Base-by-base conservation (phyloP, 2,797 vertebrate genomes). In the Scolopax rusticola region DNA sequence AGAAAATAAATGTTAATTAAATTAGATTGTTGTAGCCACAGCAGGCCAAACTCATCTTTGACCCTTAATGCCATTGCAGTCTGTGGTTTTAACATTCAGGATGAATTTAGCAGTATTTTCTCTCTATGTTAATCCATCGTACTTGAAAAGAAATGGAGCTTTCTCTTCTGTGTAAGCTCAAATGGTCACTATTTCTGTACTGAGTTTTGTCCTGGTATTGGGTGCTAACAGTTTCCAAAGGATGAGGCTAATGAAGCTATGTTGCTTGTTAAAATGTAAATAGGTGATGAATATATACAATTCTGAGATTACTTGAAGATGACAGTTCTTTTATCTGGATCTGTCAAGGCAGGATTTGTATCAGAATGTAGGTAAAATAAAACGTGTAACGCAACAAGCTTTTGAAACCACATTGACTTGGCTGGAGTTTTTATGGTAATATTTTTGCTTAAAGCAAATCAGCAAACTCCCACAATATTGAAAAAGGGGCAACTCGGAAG, bases 1-100 rank as follows among this genome's bases (percentile, higher is more conserved):
- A 95, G 86, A 56, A n/a, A 1, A 15, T 93, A 89, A 90, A 97
- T 45, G 61, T 97, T 95, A 96, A 96, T 97, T 97, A 85, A 94
- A 90, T 75, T 94, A 96, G 97, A 41, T 91, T 71, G 73, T 51
- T 33, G 14, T 67, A 81, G 89, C 81, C 70, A 64, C 80, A 93
- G 88, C 77, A 74, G 53, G 70, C 45, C 87, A 27, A 84, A 64
- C 84, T 89, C 93, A 93, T 94, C 87, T 78, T 74, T 70, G 67
- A 78, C 53, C 71, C 68, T 77, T 73, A 53, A 8, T 82, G 65
- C n/a, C 32, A 36, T n/a, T 71, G 86, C 82, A 91, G 25, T 67
- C 79, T 20, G 8, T 54, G 76, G 32, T n/a, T 90, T 91, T 92
- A 91, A 87, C 65, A 54, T 63, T 68, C 33, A 43, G 76, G 61